These are phyloP conservation scores for Hydrotaea cyrtoneurina DNA, from an alignment of 2,888 invertebrate genomes.

Conservation along the genomic window DNA sequence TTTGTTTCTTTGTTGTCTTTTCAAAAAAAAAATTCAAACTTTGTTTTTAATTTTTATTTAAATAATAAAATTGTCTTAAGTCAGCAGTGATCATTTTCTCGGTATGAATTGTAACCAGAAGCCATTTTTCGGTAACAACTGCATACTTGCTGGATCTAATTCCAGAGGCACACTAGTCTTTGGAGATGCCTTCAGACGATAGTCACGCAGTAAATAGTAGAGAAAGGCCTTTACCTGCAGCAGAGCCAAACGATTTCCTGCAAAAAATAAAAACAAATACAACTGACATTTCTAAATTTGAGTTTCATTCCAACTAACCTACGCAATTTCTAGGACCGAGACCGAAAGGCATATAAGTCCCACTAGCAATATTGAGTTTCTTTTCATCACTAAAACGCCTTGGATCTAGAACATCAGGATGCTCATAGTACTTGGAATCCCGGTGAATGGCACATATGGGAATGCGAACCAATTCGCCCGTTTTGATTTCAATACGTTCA, in stretches of 20 bases:
- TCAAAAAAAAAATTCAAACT: too few relatives aligned
- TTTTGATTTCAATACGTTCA: conserved; percentile 80
- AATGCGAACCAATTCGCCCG: conserved; percentile 79
- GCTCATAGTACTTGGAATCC: conserved; percentile 82
- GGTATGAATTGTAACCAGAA: conserved; percentile 69
- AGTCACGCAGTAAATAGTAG: conserved; percentile 70
- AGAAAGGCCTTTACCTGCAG: conserved; percentile 71
- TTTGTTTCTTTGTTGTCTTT: too few relatives aligned
- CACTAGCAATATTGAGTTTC: conserved; percentile 79
- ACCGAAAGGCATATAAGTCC: conserved; percentile 83
- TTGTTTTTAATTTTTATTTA: too few relatives aligned
- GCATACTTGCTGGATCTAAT: conserved; percentile 64
- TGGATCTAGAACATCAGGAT: conserved; percentile 83
- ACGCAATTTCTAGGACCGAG: conserved; percentile 84
- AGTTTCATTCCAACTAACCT: conserved; percentile 75
- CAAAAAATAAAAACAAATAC: conserved; percentile 79
- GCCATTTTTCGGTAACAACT: conserved; percentile 66
- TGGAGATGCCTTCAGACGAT: conserved; percentile 68
- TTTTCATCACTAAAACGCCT: conserved; percentile 83
- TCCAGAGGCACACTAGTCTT: conserved; percentile 69
- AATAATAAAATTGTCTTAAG: too few relatives aligned
- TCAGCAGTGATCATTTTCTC: conserved; percentile 40
- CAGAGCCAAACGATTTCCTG: conserved; percentile 70
- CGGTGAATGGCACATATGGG: conserved; percentile 81
- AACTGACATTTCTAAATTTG: too few relatives aligned